Evolutionary conservation across 2,888 invertebrate species (phyloP).

Genomic region (Sarcophaga carnaria): DNA sequence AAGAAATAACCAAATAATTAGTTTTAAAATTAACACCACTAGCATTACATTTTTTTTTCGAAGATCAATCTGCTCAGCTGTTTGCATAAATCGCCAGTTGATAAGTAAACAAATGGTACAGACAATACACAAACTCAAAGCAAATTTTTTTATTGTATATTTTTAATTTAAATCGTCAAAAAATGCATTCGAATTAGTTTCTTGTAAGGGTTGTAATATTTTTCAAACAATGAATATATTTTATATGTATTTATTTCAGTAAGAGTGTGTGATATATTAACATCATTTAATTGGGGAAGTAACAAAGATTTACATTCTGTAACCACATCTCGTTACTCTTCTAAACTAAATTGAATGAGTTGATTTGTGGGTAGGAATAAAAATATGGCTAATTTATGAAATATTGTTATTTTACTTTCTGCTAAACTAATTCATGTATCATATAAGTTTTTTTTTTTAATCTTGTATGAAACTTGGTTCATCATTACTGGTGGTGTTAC

Average conservation of each 20-base stretch:
- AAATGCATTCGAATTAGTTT: no score
- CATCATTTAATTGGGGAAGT: conserved; percentile 19
- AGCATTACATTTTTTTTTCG: no score
- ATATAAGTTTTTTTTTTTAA: conserved; percentile 42
- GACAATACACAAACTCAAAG: no score
- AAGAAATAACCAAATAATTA: no score
- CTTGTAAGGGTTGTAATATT: no score
- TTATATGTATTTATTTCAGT: conserved; percentile 20
- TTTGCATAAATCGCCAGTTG: no score
- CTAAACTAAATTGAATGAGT: conserved; percentile 24
- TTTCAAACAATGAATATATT: conserved; percentile 33
- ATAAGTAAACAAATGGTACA: no score
- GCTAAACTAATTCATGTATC: conserved; percentile 44
- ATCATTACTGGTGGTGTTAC: conserved; percentile 39
- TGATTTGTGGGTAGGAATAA: conserved; percentile 35
- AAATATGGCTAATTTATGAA: conserved; percentile 36
- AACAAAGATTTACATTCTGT: conserved; percentile 26
- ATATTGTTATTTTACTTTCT: conserved; percentile 45
- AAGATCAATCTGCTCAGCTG: no score
- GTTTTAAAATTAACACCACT: no score
- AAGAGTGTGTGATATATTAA: conserved; percentile 10
- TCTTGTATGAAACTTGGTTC: conserved; percentile 52
- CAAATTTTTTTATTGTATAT: no score
- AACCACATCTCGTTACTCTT: conserved; percentile 17
- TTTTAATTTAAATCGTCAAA: no score